These are phyloP conservation scores for Drosophila melanica DNA, from an alignment of 1,140 invertebrate genomes.

Conservation along the genomic window DNA sequence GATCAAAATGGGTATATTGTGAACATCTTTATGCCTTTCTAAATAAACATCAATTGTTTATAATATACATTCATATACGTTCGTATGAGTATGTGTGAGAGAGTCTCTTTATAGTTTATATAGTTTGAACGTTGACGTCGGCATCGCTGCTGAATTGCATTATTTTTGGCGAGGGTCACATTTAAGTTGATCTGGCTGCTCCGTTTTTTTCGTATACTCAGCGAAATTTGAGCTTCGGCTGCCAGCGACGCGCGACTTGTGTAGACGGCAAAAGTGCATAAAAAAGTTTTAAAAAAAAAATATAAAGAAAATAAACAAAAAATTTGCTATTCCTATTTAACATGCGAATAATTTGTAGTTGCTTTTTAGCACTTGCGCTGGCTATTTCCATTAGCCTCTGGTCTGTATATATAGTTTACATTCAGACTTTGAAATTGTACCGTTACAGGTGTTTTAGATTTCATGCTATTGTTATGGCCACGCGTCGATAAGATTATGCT, in stretches of 20 bases:
- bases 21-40: conserved; percentile 51
- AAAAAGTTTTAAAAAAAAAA: conserved; percentile 1
- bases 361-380: conserved; percentile 35
- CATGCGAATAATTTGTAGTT: conserved; percentile 52
- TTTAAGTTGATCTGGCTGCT: conserved; percentile 47
- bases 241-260: conserved; percentile 53
- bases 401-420: conserved; percentile 6
- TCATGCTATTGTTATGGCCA: conserved; percentile 22
- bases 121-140: conserved; percentile 49
- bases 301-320: conserved; percentile 3
- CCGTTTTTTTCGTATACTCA: conserved; percentile 54
- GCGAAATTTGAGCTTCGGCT: conserved; percentile 58
- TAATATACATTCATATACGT: conserved; percentile 46
- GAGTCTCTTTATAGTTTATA: conserved; percentile 40
- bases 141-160: conserved; percentile 65
- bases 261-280: conserved; percentile 37
- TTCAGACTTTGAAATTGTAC: conserved; percentile 36
- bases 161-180: conserved; percentile 69
- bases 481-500: conserved; percentile 41
- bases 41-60: conserved; percentile 81
- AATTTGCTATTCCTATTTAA: conserved; percentile 51
- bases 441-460: conserved; percentile 37
- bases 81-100: conserved; percentile 7
- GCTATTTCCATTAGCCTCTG: conserved; percentile 54
- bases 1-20: conserved; percentile 22